Evolutionary conservation across 2,113 vertebrate genomes (phyloP).

Genomic region (Laticauda laticaudata): DNA sequence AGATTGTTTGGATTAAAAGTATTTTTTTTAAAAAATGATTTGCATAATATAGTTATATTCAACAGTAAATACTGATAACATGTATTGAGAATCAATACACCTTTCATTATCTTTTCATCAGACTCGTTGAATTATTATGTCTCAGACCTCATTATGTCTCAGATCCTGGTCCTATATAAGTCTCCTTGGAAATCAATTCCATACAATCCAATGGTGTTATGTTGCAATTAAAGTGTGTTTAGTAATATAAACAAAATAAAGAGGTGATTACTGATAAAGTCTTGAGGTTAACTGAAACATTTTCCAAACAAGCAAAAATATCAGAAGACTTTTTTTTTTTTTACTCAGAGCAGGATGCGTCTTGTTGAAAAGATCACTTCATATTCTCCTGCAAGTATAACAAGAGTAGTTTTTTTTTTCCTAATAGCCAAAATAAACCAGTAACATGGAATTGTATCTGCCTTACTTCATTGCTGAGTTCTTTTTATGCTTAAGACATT

Average conservation of each 20-base stretch:
- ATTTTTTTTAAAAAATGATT: not conserved
- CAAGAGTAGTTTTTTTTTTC: not conserved
- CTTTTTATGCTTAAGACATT: not conserved
- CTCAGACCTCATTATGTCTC: not conserved
- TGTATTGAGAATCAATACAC: not conserved
- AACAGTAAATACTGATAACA: not conserved
- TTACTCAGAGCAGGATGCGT: rapidly evolving
- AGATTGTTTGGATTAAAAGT: not conserved
- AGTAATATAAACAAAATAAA: not conserved
- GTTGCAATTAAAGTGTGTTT: not conserved
- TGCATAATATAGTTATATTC: not conserved
- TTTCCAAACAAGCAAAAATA: not conserved
- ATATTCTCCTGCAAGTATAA: not conserved
- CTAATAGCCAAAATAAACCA: not conserved
- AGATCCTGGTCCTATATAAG: not conserved
- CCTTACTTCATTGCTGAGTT: not conserved
- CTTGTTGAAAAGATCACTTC: not conserved
- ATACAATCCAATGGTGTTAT: not conserved
- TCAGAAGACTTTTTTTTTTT: not conserved
- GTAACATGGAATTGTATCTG: not conserved
- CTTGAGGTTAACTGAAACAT: not conserved
- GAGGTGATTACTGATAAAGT: not conserved
- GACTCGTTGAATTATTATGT: not conserved
- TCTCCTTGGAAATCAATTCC: not conserved
- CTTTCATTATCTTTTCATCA: not conserved